phyloP scores from a whole-genome alignment of 2,797 vertebrate genomes.

The Schizopygopsis pylzovi region DNA sequence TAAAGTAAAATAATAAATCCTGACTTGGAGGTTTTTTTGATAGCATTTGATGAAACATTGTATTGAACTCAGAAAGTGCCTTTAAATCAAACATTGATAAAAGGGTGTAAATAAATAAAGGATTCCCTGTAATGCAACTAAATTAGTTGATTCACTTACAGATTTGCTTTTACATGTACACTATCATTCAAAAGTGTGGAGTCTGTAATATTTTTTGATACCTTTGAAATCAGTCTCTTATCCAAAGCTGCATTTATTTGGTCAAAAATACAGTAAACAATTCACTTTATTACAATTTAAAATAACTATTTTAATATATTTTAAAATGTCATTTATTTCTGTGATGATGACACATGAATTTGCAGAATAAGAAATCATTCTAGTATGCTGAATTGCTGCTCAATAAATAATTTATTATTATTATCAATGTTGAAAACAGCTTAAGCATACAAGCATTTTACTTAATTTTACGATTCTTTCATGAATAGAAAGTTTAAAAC shows the following conservation, averaged over 20 bases:
- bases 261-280: background rate
- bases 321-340: too few relatives aligned
- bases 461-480: background rate
- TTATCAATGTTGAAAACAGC: background rate
- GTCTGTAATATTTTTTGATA: background rate
- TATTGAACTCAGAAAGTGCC: background rate
- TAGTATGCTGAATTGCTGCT: background rate
- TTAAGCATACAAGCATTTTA: background rate
- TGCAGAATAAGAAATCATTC: background rate
- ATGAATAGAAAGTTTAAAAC: background rate
- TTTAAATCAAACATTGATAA: background rate
- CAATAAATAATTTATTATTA: background rate
- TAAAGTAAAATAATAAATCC: background rate
- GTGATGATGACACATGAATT: too few relatives aligned
- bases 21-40: background rate
- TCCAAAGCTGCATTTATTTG: background rate
- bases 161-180: background rate
- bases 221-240: background rate
- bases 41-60: background rate
- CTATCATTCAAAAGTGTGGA: background rate
- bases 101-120: background rate
- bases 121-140: background rate
- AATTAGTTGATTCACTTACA: background rate
- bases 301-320: too few relatives aligned
- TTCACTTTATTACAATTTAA: background rate